phyloP scores from a whole-genome alignment of 2,888 invertebrate genomes.

The Aphidoletes aphidimyza region DNA sequence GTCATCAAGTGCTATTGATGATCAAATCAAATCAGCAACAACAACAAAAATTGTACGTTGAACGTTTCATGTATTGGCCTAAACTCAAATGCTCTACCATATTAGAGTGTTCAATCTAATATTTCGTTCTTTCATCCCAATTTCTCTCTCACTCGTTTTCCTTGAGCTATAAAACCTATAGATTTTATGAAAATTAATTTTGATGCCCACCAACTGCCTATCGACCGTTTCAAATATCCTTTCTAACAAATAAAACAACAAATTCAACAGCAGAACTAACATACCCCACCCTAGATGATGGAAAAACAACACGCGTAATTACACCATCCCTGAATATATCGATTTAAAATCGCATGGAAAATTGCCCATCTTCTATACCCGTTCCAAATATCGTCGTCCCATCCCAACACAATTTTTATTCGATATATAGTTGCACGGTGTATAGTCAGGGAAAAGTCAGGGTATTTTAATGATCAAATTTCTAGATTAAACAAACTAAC shows the following conservation, averaged over 20 bases:
- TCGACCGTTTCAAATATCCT: too few species aligned
- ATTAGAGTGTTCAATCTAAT: background rate
- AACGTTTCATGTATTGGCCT: slow-evolving; percentile 50
- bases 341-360: background rate
- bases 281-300: background rate
- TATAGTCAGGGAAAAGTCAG: slow-evolving; percentile 51
- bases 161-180: too few species aligned
- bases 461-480: slow-evolving; percentile 50
- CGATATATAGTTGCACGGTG: slow-evolving; percentile 6
- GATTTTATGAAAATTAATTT: too few species aligned
- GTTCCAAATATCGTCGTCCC: background rate
- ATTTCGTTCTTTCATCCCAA: background rate
- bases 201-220: too few species aligned
- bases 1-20: background rate
- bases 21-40: background rate
- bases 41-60: background rate
- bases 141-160: background rate
- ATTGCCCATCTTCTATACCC: background rate
- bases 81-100: slow-evolving; percentile 28
- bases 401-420: slow-evolving; percentile 2
- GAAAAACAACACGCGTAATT: too few species aligned
- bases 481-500: background rate
- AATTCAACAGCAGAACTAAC: too few species aligned
- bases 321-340: too few species aligned
- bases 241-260: too few species aligned